These are phyloP conservation scores for Buceros bicornis DNA, from an alignment of 2,797 vertebrate species.

Conservation along the genomic window DNA sequence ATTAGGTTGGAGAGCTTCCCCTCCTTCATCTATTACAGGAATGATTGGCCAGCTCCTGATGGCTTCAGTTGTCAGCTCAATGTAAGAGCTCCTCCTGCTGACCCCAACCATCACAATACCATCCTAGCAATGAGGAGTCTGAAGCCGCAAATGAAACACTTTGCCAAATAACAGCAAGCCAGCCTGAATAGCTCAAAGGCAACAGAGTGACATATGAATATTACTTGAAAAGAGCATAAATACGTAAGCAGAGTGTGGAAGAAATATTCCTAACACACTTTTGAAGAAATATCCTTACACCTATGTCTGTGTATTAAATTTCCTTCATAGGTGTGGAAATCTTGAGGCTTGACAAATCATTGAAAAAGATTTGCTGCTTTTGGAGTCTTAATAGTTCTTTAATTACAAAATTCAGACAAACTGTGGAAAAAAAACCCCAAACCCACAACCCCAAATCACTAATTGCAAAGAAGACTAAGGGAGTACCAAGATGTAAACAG, in stretches of 20 bases:
- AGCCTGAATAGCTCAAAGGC: neutral
- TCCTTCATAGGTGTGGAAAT: neutral
- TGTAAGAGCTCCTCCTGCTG: constrained; percentile 47
- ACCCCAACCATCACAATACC: neutral
- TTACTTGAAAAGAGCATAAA: neutral
- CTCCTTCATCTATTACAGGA: neutral
- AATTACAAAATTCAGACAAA: neutral
- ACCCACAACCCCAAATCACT: neutral
- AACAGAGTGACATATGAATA: neutral
- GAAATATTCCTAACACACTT: neutral
- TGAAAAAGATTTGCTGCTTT: neutral
- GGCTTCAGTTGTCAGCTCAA: neutral
- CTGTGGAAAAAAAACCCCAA: neutral
- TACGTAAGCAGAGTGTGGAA: neutral
- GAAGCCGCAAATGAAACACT: neutral
- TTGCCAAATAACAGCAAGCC: neutral
- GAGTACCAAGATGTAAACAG: neutral
- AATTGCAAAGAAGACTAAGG: neutral
- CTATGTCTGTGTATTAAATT: neutral
- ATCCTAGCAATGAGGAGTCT: neutral
- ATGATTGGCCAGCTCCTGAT: neutral
- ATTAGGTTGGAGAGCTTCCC: neutral
- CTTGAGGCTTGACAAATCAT: neutral
- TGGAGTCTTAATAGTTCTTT: neutral
- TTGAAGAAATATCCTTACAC: neutral